Percentiles rank a stretch among this genome's conserved stretches.
phyloP scores from a whole-genome alignment of 92 coral and sea anemone species.

The Palythoa grandis region DNA sequence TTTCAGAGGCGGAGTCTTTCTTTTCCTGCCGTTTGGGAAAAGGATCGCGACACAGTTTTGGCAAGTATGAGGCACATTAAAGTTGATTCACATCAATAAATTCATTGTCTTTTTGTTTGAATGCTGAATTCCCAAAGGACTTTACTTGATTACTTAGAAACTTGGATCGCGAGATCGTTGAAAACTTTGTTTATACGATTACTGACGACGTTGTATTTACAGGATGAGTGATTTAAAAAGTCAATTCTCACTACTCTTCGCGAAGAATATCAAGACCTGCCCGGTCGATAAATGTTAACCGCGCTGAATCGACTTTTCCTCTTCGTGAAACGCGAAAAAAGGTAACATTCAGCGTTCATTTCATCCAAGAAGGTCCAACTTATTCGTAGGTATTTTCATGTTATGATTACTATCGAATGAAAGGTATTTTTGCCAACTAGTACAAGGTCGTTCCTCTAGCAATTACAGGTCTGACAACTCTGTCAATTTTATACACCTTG shows the following conservation, averaged over 20 bases:
- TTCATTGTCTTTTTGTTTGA: background rate
- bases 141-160: background rate
- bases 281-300: too few species aligned
- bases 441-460: background rate
- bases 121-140: background rate
- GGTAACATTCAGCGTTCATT: too few species aligned
- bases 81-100: background rate
- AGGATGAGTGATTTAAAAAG: too few species aligned
- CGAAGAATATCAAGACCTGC: too few species aligned
- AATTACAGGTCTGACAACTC: background rate
- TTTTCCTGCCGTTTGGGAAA: background rate
- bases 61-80: background rate
- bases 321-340: too few species aligned
- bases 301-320: too few species aligned
- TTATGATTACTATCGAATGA: background rate
- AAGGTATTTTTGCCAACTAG: background rate
- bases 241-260: too few species aligned
- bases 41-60: background rate
- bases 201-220: too few species aligned
- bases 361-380: too few species aligned
- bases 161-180: too few species aligned
- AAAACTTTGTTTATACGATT: too few species aligned
- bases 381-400: background rate
- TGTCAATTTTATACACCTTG: background rate
- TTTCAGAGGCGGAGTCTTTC: background rate